Conservation (phyloP, 2,113 vertebrate species). For the Seriola quinqueradiata region DNA sequence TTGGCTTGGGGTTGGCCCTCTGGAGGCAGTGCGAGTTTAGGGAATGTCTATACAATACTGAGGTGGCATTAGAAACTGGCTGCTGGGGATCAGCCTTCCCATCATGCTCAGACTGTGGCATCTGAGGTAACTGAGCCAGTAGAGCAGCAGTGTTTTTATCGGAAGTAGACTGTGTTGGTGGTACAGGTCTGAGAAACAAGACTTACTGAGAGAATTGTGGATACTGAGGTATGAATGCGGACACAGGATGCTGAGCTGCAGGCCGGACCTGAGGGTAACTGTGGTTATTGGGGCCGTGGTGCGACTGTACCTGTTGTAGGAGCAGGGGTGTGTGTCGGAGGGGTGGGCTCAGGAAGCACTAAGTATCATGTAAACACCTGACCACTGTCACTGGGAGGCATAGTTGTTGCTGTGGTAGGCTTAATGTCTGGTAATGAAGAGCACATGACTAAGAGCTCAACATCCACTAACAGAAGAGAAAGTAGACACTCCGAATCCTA, state of each 20-base stretch:
- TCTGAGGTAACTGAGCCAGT: neutral
- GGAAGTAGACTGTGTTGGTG: too few relatives aligned
- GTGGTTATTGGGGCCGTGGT: neutral
- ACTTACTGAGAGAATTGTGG: too few relatives aligned
- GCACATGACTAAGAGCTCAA: constrained; percentile 37
- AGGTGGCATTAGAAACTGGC: constrained; percentile 16
- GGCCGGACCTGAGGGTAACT: neutral
- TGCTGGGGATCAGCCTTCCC: constrained; percentile 11
- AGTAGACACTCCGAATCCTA: constrained; percentile 48
- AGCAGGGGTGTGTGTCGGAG: neutral
- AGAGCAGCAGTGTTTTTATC: neutral
- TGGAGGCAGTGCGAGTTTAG: neutral
- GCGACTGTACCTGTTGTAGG: neutral
- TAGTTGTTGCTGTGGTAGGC: neutral
- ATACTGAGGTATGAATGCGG: too few relatives aligned
- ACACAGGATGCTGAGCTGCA: neutral
- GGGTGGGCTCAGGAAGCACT: neutral
- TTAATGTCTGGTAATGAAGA: constrained; percentile 11
- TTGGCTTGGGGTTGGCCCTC: neutral
- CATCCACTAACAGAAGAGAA: constrained; percentile 30
- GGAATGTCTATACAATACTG: constrained; percentile 27
- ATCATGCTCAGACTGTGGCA: constrained; percentile 13
- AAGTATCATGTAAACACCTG: constrained; percentile 4
- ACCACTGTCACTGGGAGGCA: constrained; percentile 9
- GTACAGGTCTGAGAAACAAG: too few relatives aligned